These are phyloP conservation scores for Thryonomys swinderianus DNA, from an alignment of 2,113 vertebrate species.

Conservation along the genomic window DNA sequence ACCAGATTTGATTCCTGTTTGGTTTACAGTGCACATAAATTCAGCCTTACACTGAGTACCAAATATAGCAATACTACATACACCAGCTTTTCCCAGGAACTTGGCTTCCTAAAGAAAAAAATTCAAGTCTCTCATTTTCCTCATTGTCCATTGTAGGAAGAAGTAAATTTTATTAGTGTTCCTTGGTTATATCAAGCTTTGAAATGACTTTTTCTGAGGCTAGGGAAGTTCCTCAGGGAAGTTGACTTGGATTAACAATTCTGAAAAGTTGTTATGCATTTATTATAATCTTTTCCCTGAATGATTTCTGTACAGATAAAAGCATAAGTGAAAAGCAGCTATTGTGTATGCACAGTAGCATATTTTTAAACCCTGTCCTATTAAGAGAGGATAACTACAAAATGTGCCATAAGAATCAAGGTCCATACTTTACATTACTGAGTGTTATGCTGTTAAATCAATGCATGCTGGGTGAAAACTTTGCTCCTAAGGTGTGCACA, in stretches of 20 bases:
- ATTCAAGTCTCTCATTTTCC: conserved; percentile 18
- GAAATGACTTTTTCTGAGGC: conserved; percentile 61
- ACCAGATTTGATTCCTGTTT: conserved; percentile 8
- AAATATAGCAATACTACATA: background rate
- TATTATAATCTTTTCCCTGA: conserved; percentile 77
- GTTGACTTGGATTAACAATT: conserved; percentile 66
- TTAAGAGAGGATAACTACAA: conserved; percentile 72
- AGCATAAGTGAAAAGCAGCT: conserved; percentile 70
- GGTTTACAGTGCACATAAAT: background rate
- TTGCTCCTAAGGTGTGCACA: conserved; percentile 67
- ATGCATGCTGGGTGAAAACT: conserved; percentile 77
- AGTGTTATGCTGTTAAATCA: conserved; percentile 66
- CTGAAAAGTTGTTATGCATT: conserved; percentile 71
- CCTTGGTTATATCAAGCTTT: conserved; percentile 65
- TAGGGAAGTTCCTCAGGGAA: conserved; percentile 66
- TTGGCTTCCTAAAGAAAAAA: background rate
- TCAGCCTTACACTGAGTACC: background rate
- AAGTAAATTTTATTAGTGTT: conserved; percentile 61
- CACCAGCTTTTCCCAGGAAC: background rate
- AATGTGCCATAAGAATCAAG: conserved; percentile 67
- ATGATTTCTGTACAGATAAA: conserved; percentile 80
- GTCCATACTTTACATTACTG: conserved; percentile 64
- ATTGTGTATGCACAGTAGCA: conserved; percentile 79
- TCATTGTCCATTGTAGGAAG: conserved; percentile 36
- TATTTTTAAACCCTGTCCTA: conserved; percentile 74